These are phyloP conservation scores for Mola mola DNA, from an alignment of 2,113 vertebrate genomes.

Conservation along the genomic window DNA sequence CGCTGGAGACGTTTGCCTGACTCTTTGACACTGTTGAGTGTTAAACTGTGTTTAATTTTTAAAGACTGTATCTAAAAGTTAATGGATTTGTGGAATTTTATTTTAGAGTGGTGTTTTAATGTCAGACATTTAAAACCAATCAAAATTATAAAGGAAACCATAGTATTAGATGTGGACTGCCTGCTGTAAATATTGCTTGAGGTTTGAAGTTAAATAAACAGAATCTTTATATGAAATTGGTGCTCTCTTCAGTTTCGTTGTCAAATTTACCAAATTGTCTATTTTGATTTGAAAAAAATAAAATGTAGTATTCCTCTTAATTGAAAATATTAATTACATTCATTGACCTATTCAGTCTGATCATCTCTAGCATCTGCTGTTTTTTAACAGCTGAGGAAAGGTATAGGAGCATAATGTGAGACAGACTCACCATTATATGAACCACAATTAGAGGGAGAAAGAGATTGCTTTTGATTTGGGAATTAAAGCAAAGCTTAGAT, in stretches of 20 bases:
- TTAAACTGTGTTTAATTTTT: constrained; percentile 56
- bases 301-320: neutral
- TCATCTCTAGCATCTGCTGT: constrained; percentile 4
- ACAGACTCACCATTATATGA: constrained; percentile 25
- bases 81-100: too few relatives aligned
- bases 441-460: constrained; percentile 18
- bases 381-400: constrained; percentile 22
- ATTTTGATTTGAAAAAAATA: neutral
- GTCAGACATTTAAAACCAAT: too few relatives aligned
- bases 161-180: neutral
- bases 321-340: neutral
- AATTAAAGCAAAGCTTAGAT: constrained; percentile 56
- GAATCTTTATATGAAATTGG: neutral
- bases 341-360: neutral
- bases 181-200: too few relatives aligned
- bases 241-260: neutral
- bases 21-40: constrained; percentile 45
- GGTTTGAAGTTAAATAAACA: neutral
- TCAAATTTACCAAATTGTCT: neutral
- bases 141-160: too few relatives aligned
- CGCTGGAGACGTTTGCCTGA: constrained; percentile 38
- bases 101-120: too few relatives aligned
- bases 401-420: constrained; percentile 2
- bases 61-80: constrained; percentile 37
- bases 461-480: constrained; percentile 51